A percentile compares a stretch with the other conserved stretches of the same genome.
phyloP scores from a whole-genome alignment of 2,888 invertebrate species.

The Andricus curvator region DNA sequence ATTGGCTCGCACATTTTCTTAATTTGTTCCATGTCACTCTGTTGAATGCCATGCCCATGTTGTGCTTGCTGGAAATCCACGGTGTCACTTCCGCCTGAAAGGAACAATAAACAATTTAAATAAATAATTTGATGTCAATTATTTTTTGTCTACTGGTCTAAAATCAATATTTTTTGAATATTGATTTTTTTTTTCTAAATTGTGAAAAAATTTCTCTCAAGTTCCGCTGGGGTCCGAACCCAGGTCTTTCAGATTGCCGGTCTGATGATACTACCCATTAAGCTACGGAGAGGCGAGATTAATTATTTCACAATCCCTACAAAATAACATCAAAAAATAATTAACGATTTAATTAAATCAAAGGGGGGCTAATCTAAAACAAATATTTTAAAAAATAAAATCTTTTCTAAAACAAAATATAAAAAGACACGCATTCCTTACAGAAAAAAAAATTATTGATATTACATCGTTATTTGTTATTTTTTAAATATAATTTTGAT shows the following conservation, averaged over 20 bases:
- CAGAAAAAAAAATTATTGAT: not conserved
- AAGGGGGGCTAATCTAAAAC: not conserved
- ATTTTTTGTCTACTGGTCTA: too few relatives aligned
- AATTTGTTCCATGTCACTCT: slow-evolving; percentile 92
- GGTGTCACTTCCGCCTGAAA: slow-evolving; percentile 92
- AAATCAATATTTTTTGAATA: too few relatives aligned
- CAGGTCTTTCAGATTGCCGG: too few relatives aligned
- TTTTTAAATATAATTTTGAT: too few relatives aligned
- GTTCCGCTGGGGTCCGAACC: too few relatives aligned
- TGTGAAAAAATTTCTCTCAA: too few relatives aligned
- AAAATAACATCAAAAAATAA: not conserved
- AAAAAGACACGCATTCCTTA: not conserved
- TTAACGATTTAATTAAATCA: not conserved
- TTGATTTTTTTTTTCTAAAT: too few relatives aligned
- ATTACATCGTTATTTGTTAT: not conserved
- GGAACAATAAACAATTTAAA: not conserved
- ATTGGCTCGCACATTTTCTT: slow-evolving; percentile 88
- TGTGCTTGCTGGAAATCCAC: slow-evolving; percentile 98
- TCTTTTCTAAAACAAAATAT: not conserved
- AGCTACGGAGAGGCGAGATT: too few relatives aligned
- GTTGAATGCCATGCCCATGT: slow-evolving; percentile 99
- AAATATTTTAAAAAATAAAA: not conserved
- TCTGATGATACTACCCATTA: too few relatives aligned
- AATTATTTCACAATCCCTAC: too few relatives aligned
- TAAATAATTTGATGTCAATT: too few relatives aligned